A percentile compares a stretch with the other conserved stretches of the same genome.
phyloP scores from a whole-genome alignment of 2,888 invertebrate genomes.

The Brenthis hecate region DNA sequence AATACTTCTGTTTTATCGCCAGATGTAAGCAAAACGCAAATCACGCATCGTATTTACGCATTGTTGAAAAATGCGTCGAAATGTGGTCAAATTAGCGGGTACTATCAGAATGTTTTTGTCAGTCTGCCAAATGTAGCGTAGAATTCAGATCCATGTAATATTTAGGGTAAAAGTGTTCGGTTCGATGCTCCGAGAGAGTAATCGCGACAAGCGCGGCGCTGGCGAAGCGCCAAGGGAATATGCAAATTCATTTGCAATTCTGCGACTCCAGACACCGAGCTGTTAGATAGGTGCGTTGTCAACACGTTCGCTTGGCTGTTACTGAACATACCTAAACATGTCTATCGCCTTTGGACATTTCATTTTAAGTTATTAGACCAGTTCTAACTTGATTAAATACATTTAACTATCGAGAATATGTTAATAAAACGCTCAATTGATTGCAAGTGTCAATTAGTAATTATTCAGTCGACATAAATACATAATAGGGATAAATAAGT shows the following conservation, averaged over 20 bases:
- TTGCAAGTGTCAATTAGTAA: no score
- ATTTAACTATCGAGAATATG: neutral
- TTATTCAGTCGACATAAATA: no score
- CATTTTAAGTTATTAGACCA: constrained; percentile 4
- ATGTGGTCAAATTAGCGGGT: constrained; percentile 25
- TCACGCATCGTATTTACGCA: neutral
- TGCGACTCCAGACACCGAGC: constrained; percentile 49
- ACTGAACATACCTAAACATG: constrained; percentile 16
- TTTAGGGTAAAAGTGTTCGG: constrained; percentile 33
- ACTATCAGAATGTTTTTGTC: constrained; percentile 32
- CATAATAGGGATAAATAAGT: no score
- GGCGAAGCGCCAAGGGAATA: constrained; percentile 63
- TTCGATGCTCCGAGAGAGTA: constrained; percentile 37
- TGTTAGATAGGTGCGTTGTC: constrained; percentile 52
- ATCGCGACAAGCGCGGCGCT: constrained; percentile 50
- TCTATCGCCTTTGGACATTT: constrained; percentile 2
- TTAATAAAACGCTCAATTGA: no score
- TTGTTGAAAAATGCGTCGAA: constrained; percentile 1
- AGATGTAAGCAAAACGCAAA: neutral
- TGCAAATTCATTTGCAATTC: constrained; percentile 72
- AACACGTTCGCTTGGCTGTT: constrained; percentile 50
- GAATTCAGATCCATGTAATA: constrained; percentile 30
- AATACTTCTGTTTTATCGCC: neutral
- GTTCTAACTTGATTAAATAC: neutral
- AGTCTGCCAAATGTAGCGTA: constrained; percentile 28